Percentiles rank a stretch among this genome's conserved stretches.
Evolutionary conservation across 2,888 invertebrate genomes (phyloP).

Genomic region (Campopleginae sp.): DNA sequence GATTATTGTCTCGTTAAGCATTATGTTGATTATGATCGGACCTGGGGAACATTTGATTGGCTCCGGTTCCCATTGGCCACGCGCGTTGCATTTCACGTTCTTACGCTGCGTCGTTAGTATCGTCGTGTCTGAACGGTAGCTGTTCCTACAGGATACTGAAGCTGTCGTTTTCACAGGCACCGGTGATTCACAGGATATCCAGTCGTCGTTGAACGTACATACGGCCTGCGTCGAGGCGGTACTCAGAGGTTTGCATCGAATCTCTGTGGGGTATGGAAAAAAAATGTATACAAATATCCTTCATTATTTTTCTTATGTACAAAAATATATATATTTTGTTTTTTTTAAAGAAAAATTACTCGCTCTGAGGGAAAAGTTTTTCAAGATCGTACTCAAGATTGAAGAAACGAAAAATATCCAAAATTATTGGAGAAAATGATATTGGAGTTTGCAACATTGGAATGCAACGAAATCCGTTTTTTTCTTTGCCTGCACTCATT

Average conservation of each 20-base stretch:
- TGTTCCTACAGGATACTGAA: conserved; percentile 73
- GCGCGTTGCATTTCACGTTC: conserved; percentile 75
- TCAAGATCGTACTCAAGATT: not conserved
- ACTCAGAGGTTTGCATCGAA: conserved; percentile 75
- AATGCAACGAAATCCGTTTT: too few relatives aligned
- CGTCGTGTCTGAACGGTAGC: conserved; percentile 74
- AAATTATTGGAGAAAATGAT: not conserved
- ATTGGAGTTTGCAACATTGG: too few relatives aligned
- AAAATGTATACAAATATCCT: too few relatives aligned
- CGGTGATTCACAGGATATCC: conserved; percentile 73
- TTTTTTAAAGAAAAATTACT: not conserved
- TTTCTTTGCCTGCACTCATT: too few relatives aligned
- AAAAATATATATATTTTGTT: not conserved
- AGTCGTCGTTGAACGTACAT: conserved; percentile 71
- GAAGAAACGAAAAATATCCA: not conserved
- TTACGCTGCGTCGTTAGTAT: conserved; percentile 68
- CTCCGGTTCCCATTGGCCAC: conserved; percentile 80
- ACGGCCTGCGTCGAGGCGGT: conserved; percentile 73
- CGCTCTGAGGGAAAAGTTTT: not conserved
- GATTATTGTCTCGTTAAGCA: conserved; percentile 70
- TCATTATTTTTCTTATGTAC: too few relatives aligned
- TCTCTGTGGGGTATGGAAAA: conserved; percentile 70
- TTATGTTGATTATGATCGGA: conserved; percentile 77
- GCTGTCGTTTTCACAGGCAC: conserved; percentile 76
- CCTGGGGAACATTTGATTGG: conserved; percentile 81